phyloP scores from a whole-genome alignment of 2,797 vertebrate species.

The Sebastes itinus region DNA sequence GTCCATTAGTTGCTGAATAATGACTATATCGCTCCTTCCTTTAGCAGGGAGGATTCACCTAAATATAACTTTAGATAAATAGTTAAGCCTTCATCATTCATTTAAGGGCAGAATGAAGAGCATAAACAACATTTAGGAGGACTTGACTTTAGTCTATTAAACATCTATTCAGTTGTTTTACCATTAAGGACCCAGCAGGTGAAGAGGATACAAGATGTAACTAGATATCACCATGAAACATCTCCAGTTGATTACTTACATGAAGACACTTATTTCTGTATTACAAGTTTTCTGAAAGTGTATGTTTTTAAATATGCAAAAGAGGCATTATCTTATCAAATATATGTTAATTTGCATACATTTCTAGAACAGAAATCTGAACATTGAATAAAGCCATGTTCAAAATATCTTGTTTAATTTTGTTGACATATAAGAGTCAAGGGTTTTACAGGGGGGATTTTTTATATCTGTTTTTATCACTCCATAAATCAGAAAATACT shows the following conservation, averaged over 20 bases:
- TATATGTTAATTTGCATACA: background rate
- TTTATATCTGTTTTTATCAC: background rate
- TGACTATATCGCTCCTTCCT: background rate
- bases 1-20: background rate
- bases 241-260: background rate
- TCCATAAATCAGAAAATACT: background rate
- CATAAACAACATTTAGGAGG: too few species aligned
- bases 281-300: background rate
- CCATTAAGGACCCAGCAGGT: too few species aligned
- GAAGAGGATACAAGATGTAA: too few species aligned
- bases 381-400: too few species aligned
- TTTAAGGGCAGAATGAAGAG: background rate
- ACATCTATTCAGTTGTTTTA: background rate
- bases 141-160: background rate
- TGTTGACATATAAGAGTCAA: too few species aligned
- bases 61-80: background rate
- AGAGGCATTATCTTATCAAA: background rate
- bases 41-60: background rate
- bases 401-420: too few species aligned
- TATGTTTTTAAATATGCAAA: background rate
- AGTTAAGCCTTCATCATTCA: background rate
- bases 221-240: background rate
- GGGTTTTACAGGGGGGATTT: too few species aligned
- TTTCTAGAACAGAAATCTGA: too few species aligned
- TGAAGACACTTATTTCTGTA: background rate